These are phyloP conservation scores for Anorthoa munda DNA, from an alignment of 2,888 invertebrate genomes.

Conservation along the genomic window DNA sequence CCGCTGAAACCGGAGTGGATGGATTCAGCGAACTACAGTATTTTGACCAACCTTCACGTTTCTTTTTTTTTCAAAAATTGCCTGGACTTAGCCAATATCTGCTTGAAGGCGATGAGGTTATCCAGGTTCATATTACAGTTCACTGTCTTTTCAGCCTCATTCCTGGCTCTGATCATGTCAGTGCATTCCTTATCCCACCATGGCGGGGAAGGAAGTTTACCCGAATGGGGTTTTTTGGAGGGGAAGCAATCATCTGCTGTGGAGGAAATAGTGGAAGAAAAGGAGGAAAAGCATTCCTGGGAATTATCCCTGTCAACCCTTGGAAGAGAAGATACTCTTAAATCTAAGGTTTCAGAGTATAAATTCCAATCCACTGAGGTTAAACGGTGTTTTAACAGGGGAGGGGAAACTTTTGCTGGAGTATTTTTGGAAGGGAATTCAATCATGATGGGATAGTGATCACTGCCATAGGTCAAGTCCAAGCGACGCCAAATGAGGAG, in stretches of 20 bases:
- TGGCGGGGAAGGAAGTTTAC: background rate
- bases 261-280: background rate
- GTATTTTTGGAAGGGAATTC: no score
- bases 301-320: background rate
- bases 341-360: background rate
- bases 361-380: background rate
- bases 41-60: background rate
- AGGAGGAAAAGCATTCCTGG: background rate
- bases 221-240: background rate
- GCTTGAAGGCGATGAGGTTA: background rate
- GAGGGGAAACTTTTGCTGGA: background rate
- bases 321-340: background rate
- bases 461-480: no score
- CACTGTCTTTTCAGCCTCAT: no score
- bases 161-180: no score
- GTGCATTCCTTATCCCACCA: slow-evolving; percentile 1
- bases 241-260: background rate
- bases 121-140: no score
- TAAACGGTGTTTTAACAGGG: background rate
- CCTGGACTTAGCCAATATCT: slow-evolving; percentile 3
- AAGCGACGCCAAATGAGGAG: no score
- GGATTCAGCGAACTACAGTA: background rate
- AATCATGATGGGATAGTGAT: no score
- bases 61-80: background rate
- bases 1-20: background rate